Base-by-base conservation (phyloP, 1,140 invertebrate species). In the Lepidurus couesii region DNA sequence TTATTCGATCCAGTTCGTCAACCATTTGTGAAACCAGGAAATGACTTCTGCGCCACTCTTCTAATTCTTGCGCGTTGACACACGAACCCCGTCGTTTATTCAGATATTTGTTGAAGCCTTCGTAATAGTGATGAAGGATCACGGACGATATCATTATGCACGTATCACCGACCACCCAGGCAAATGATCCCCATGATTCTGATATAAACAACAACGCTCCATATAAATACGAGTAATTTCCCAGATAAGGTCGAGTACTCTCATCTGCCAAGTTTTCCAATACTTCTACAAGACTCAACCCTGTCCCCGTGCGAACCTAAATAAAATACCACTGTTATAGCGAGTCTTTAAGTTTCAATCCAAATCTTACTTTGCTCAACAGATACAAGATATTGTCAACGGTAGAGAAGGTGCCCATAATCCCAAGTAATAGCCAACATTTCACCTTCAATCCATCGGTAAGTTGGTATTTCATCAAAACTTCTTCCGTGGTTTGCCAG, bases 1-100 rank as follows among this genome's bases (percentile, higher is more conserved):
- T 65, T 65, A 16, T 65, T 65, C 53, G 53, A 65, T 65, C 53
- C 53, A 65, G 21, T 65, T 65, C 53, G 53, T 65, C 53, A 13
- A 65, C 53, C 53, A 65, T 65, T 65, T 65, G 16, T 21, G 53
- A 65, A n/a, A 65, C 1, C 6, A 65, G 1, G 53, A 65, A 65
- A 65, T 65, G 53, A n/a, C 53, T 65, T 21, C 21, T 65, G 53
- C 53, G 53, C 53, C 53, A 65, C n/a, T 65, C 53, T 21, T 65
- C 53, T 9, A 65, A n/a, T 65, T 65, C 53, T 1, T 65, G 16
- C 13, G 7, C 53, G 8, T 65, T 16, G 13, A 65, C 21, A 16
- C 21, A 65, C 21, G 21, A 65, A 65, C 53, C 21, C 6, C 53
- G 53, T 21, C 53, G 53, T 16, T 13, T 65, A n/a, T 65, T 21